Percentiles rank a stretch among this genome's conserved stretches.
Conservation (phyloP, 2,797 vertebrate genomes). For the Pantherophis alleghaniensis region DNA sequence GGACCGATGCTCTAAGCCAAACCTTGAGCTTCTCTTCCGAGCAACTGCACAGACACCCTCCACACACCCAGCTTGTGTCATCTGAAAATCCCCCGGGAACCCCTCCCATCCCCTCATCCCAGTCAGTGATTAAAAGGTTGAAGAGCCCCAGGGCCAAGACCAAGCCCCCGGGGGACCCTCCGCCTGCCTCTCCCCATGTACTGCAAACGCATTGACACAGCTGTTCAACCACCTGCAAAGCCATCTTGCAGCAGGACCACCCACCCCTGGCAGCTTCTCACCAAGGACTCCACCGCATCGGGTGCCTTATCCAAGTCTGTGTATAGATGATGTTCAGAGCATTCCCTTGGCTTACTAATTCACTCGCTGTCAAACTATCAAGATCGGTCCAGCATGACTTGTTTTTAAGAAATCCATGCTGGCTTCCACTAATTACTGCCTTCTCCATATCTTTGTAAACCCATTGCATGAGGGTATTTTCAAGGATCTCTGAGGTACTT, state of each 20-base stretch:
- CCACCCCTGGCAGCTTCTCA: background rate
- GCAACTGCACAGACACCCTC: background rate
- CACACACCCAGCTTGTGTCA: background rate
- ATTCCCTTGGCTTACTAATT: background rate
- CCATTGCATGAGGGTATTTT: background rate
- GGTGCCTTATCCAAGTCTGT: background rate
- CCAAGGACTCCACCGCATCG: background rate
- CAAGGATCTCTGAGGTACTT: background rate
- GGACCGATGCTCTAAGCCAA: background rate
- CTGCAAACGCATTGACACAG: background rate
- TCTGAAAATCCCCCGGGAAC: background rate
- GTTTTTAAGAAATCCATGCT: background rate
- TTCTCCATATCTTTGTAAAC: background rate
- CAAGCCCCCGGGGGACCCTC: background rate
- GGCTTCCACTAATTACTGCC: background rate
- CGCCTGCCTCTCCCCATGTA: background rate
- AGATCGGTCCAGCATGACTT: background rate
- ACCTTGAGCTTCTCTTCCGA: background rate
- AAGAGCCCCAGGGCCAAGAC: background rate
- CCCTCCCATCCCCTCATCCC: background rate
- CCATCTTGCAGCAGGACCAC: background rate
- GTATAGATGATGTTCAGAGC: accelerated
- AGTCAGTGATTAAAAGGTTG: background rate
- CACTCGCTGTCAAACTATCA: background rate
- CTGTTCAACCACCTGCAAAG: background rate